phyloP scores from a whole-genome alignment of 2,888 invertebrate species.

The Athetis lepigone region DNA sequence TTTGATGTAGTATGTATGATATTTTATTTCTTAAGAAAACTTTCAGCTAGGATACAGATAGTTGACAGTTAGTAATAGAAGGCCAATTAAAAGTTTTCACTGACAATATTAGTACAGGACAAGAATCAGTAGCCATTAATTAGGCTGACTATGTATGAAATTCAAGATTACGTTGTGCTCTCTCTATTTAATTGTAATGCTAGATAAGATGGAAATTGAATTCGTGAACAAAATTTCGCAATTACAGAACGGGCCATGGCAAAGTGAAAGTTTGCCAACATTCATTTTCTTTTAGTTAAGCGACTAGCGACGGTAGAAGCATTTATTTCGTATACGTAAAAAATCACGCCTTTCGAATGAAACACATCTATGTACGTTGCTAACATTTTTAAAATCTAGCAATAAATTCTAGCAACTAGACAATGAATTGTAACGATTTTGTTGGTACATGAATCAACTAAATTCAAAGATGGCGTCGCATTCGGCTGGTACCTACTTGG shows the following conservation, averaged over 20 bases:
- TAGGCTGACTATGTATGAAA: slow-evolving; percentile 29
- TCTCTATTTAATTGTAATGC: slow-evolving; percentile 44
- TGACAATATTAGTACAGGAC: slow-evolving; percentile 32
- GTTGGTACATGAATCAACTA: slow-evolving; percentile 80
- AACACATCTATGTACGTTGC: slow-evolving; percentile 8
- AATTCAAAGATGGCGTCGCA: slow-evolving; percentile 87
- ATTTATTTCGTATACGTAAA: slow-evolving; percentile 50
- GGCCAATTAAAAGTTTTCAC: too few species aligned
- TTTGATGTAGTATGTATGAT: too few species aligned
- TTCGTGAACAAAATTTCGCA: slow-evolving; percentile 78
- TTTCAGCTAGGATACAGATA: too few species aligned
- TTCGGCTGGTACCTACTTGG: slow-evolving; percentile 79
- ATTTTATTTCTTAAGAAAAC: too few species aligned
- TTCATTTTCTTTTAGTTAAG: slow-evolving; percentile 78
- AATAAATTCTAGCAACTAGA: slow-evolving; percentile 43
- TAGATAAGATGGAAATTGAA: slow-evolving; percentile 59
- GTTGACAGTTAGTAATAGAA: too few species aligned
- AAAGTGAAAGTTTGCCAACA: slow-evolving; percentile 84
- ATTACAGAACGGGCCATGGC: slow-evolving; percentile 72
- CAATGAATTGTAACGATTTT: slow-evolving; percentile 62
- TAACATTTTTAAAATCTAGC: slow-evolving; percentile 21
- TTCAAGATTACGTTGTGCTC: slow-evolving; percentile 33
- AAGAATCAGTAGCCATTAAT: slow-evolving; percentile 7
- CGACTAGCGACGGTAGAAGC: slow-evolving; percentile 54
- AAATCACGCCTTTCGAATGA: slow-evolving; percentile 37